Percentiles rank a stretch among this genome's conserved stretches.
phyloP scores from a whole-genome alignment of 2,797 vertebrate genomes.

The Chrysocyon brachyurus region DNA sequence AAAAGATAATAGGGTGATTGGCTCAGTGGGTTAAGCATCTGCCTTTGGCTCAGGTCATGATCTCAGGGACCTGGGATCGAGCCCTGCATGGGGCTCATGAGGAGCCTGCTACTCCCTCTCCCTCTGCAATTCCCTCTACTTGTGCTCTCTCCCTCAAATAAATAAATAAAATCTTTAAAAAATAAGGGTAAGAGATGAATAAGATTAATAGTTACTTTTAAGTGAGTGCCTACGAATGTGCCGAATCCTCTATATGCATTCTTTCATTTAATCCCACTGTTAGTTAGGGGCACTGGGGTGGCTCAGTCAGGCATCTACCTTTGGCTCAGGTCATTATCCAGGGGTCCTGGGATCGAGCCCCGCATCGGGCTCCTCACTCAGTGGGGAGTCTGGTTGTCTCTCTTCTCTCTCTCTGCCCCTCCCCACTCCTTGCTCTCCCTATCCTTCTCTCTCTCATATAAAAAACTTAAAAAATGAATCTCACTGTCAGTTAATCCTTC shows the following conservation, averaged over 20 bases:
- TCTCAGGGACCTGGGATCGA: not conserved
- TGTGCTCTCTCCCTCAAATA: not conserved
- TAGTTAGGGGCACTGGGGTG: not conserved
- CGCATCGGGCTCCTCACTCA: not conserved
- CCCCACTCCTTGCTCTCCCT: not conserved
- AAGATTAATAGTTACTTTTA: not conserved
- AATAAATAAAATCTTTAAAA: not conserved
- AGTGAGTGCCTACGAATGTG: not conserved
- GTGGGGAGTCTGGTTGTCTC: not conserved
- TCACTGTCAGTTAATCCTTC: not conserved
- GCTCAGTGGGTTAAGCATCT: not conserved
- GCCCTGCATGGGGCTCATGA: not conserved
- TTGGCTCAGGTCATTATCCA: not conserved
- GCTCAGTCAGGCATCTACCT: not conserved
- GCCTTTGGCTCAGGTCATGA: too few species aligned
- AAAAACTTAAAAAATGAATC: not conserved
- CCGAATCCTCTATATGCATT: not conserved
- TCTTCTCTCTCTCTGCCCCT: not conserved
- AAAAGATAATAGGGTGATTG: not conserved
- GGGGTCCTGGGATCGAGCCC: not conserved
- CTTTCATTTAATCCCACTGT: not conserved
- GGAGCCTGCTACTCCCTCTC: not conserved
- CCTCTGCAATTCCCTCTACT: not conserved
- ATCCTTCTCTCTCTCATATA: not conserved
- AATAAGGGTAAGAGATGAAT: not conserved